These are phyloP conservation scores for Cydia fagiglandana DNA, from an alignment of 1,140 invertebrate species.

Conservation along the genomic window DNA sequence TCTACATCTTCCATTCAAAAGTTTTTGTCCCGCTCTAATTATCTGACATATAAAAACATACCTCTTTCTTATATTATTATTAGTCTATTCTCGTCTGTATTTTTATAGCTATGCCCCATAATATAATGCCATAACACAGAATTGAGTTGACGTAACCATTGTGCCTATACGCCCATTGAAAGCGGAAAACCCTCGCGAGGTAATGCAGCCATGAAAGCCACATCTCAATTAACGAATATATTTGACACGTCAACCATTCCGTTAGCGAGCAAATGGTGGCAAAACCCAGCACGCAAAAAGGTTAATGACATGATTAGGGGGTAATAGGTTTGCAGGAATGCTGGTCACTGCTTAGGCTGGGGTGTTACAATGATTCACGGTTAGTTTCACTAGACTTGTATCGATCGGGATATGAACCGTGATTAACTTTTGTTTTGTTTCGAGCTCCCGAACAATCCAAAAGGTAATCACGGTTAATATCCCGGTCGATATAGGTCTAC, in stretches of 20 bases:
- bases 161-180: background rate
- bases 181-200: background rate
- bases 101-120: background rate
- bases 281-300: conserved; percentile 9
- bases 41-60: too few relatives aligned
- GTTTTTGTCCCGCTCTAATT: too few relatives aligned
- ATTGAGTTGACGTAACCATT: background rate
- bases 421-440: background rate
- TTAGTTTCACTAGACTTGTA: too few relatives aligned
- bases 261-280: background rate
- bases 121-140: background rate
- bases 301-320: conserved; percentile 27
- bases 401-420: too few relatives aligned
- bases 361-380: too few relatives aligned
- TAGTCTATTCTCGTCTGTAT: too few relatives aligned
- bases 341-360: background rate
- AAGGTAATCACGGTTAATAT: too few relatives aligned
- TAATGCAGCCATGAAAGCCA: background rate
- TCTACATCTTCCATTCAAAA: too few relatives aligned
- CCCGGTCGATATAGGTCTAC: too few relatives aligned
- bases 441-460: too few relatives aligned
- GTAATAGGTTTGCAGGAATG: conserved; percentile 11
- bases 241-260: conserved; percentile 6
- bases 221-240: conserved; percentile 18
- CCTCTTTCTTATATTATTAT: background rate